Conservation (phyloP, 2,113 vertebrate species). For the Ictidomys tridecemlineatus region DNA sequence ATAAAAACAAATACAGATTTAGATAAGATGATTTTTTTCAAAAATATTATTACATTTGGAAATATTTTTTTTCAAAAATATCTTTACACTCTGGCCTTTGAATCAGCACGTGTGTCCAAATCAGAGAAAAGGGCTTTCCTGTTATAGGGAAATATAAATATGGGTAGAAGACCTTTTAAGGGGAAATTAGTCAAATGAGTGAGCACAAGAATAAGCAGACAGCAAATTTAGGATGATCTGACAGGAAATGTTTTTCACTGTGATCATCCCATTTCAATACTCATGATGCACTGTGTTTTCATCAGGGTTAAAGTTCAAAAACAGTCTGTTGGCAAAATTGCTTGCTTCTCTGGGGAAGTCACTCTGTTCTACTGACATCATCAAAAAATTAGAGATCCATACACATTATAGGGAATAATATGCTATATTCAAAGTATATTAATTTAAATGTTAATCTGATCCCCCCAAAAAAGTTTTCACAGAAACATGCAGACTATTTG, state of each 20-base stretch:
- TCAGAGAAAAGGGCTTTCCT: neutral
- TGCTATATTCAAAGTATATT: neutral
- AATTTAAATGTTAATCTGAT: slow-evolving; percentile 4
- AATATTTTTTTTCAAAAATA: neutral
- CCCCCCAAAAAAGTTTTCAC: neutral
- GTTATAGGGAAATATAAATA: neutral
- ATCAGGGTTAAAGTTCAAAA: neutral
- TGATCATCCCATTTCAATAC: neutral
- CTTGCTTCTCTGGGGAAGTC: neutral
- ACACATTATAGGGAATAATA: neutral
- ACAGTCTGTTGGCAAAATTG: neutral
- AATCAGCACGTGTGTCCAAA: neutral
- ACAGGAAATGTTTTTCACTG: neutral
- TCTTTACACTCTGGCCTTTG: neutral
- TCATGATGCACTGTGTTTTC: neutral
- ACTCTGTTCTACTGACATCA: neutral
- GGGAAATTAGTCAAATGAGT: neutral
- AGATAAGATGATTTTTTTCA: neutral
- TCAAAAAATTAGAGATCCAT: neutral
- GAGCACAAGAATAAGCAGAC: neutral
- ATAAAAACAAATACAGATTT: slow-evolving; percentile 10
- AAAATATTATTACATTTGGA: neutral
- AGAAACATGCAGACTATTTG: slow-evolving; percentile 8
- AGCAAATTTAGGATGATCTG: neutral
- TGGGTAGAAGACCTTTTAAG: neutral